Evolutionary conservation across 2,797 vertebrate species (phyloP), one percentile per base, ranked within the genome.

Genomic region (Yasuhikotakia modesta): DNA sequence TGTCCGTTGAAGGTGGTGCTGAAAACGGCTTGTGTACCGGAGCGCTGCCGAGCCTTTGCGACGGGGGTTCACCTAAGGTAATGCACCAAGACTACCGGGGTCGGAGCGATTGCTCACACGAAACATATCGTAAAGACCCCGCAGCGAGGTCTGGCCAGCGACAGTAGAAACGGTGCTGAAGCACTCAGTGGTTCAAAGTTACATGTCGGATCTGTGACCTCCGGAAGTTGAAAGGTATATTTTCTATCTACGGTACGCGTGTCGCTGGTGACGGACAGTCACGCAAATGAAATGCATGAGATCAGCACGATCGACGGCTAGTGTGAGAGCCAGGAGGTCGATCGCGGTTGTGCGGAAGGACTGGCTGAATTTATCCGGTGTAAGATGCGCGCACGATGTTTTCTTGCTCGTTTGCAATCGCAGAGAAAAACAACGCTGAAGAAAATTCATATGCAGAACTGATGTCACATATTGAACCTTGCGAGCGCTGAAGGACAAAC

Each of bases 1-100:
- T 82, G 70, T 73, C 76, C 80, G 14, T 35, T 12, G 55, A 48
- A 19, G 22, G 55, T 70, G 76, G 76, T 82, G 55, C 80, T 82
- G 71, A 79, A 82, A 69, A 16, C 48, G 66, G 58, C n/a, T 32
- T 14, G 48, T 46, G 50, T 7, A 21, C 21, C 52, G 24, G 45
- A 32, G 22, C 52, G 45, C n/a, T 46, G 39, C 45, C 43, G 70
- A 46, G 48, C 48, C 57, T 24, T 57, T 65, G 58, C 65, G 64
- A 58, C 22, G 32, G 69, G 57, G 70, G 64, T 82, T 82, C 76
- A 79, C 69, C 14, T 65, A 27, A 78, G 75, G 73, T 73, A 77
- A 81, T 77, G 74, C 74, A 67, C 70, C 64, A 81, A 66, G 79
- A 73, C 58, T 68, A 27, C 39, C 11, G 22, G 73, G 57, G 64